Conservation (phyloP, 35 echinoderm and acorn worm genomes). For the Hemicentrotus pulcherrimus region DNA sequence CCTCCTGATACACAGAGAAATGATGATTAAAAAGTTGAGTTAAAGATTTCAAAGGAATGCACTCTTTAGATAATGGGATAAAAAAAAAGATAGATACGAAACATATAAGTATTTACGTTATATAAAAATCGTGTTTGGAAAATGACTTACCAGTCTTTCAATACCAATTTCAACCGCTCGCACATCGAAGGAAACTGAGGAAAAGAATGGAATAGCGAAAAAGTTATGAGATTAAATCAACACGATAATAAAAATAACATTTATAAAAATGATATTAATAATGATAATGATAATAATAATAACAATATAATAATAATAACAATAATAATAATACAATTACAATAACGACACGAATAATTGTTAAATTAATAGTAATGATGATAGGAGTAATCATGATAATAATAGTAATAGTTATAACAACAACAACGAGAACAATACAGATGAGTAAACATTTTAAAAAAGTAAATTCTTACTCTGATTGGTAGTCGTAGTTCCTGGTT, state of each 20-base stretch:
- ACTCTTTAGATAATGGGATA: too few species aligned
- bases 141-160: constrained; percentile 76
- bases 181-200: constrained; percentile 88
- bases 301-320: not conserved
- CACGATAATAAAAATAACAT: too few species aligned
- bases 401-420: not conserved
- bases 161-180: constrained; percentile 66
- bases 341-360: not conserved
- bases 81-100: not conserved
- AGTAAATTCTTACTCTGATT: constrained; percentile 54
- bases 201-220: not conserved
- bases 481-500: constrained; percentile 76
- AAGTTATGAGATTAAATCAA: not conserved
- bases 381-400: not conserved
- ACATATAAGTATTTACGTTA: not conserved
- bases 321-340: not conserved
- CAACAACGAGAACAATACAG: not conserved
- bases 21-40: too few species aligned
- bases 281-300: too few species aligned
- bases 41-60: too few species aligned
- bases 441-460: not conserved
- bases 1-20: too few species aligned
- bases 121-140: not conserved
- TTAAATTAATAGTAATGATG: not conserved
- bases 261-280: too few species aligned